A percentile compares a stretch with the other conserved stretches of the same genome.
Evolutionary conservation across 2,888 invertebrate species (phyloP).

Genomic region (Melitaea athalia): DNA sequence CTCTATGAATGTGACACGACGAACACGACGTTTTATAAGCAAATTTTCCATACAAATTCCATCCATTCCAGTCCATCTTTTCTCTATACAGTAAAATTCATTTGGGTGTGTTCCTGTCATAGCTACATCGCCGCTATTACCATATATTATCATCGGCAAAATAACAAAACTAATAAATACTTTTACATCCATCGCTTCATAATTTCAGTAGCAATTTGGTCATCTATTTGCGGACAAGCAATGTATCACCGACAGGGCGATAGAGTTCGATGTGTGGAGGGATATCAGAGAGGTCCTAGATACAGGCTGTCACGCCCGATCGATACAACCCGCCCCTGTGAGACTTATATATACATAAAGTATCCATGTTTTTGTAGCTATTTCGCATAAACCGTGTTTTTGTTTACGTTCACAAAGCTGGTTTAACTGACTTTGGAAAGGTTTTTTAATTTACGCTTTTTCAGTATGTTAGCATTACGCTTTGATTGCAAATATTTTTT

Average conservation of each 20-base stretch:
- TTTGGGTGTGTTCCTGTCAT: not conserved
- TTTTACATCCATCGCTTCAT: not conserved
- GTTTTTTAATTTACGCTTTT: not conserved
- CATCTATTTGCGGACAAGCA: conserved; percentile 14
- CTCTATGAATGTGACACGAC: too few relatives aligned
- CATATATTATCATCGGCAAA: not conserved
- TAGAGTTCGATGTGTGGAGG: conserved; percentile 8
- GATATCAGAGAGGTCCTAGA: conserved; percentile 42
- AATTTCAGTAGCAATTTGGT: not conserved
- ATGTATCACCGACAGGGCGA: conserved; percentile 29
- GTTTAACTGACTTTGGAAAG: not conserved
- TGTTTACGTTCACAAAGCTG: not conserved
- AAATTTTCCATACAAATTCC: too few relatives aligned
- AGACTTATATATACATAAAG: conserved; percentile 4
- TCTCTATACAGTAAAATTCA: too few relatives aligned
- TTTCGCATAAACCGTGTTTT: conserved; percentile 4
- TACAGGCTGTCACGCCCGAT: conserved; percentile 57
- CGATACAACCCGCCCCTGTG: conserved; percentile 48
- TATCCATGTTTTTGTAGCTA: conserved; percentile 21
- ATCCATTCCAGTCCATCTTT: too few relatives aligned
- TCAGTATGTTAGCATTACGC: not conserved
- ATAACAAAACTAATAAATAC: not conserved
- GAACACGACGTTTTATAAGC: too few relatives aligned
- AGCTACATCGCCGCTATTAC: not conserved
- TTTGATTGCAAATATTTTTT: too few relatives aligned